These are phyloP conservation scores for Cryptotis parvus DNA, from an alignment of 2,113 vertebrate species.

Conservation along the genomic window DNA sequence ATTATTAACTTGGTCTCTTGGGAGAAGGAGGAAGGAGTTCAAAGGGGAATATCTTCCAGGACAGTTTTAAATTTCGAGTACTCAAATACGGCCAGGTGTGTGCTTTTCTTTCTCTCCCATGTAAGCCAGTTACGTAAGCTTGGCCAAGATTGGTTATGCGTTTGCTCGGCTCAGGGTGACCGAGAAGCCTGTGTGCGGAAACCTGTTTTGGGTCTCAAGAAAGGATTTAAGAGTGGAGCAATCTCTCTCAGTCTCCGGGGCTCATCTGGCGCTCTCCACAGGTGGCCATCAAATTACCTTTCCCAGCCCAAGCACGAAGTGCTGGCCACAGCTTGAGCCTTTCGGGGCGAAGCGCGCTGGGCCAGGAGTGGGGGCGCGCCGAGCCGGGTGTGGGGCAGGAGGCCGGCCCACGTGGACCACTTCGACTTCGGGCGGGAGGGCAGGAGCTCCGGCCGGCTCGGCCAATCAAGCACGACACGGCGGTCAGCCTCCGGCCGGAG, in stretches of 20 bases:
- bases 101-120: not conserved
- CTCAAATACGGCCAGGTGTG: not conserved
- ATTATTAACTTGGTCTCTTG: not conserved
- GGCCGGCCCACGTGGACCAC: slow-evolving; percentile 52
- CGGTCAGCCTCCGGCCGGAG: not conserved
- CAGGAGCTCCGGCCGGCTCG: not conserved
- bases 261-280: not conserved
- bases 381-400: not conserved
- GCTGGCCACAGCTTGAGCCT: slow-evolving; percentile 57
- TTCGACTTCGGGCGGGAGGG: not conserved
- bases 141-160: not conserved
- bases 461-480: slow-evolving; percentile 66
- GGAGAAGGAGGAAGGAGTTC: not conserved
- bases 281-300: not conserved
- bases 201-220: not conserved
- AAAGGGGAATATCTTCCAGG: not conserved
- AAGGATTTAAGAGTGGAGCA: too few species aligned
- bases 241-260: too few species aligned
- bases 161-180: not conserved
- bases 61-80: not conserved
- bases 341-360: too few species aligned
- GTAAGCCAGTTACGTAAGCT: not conserved
- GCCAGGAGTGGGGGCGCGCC: too few species aligned
- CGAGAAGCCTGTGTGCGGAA: not conserved
- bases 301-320: not conserved